phyloP scores from a whole-genome alignment of 2,113 vertebrate genomes.

The Heterocephalus glaber region DNA sequence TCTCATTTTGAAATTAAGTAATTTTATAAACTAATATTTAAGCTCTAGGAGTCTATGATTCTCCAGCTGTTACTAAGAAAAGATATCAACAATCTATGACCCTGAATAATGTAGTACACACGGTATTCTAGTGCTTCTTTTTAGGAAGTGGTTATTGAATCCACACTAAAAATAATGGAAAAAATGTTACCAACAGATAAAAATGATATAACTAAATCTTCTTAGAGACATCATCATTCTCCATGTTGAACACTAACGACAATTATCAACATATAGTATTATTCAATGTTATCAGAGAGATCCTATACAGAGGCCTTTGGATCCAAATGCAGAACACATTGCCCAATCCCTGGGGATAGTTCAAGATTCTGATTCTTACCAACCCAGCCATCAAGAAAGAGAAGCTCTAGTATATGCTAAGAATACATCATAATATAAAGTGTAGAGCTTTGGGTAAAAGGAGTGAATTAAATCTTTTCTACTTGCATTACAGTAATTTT shows the following conservation, averaged over 20 bases:
- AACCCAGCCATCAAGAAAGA: background rate
- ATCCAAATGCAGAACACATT: background rate
- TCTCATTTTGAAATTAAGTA: background rate
- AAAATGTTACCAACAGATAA: conserved; percentile 40
- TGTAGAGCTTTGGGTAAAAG: background rate
- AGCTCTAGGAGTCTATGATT: background rate
- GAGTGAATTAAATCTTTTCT: background rate
- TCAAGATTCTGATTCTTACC: background rate
- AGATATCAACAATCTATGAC: background rate
- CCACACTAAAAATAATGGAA: conserved; percentile 40
- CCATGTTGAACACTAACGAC: conserved; percentile 31
- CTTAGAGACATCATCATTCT: background rate
- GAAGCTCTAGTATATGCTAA: background rate
- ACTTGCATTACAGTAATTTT: background rate
- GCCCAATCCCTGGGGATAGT: background rate
- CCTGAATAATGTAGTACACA: background rate
- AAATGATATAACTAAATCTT: background rate
- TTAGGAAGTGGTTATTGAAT: conserved; percentile 28
- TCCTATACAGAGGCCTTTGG: background rate
- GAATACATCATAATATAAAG: background rate
- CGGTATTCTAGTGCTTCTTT: background rate
- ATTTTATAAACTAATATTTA: conserved; percentile 40
- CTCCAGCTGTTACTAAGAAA: conserved; percentile 4
- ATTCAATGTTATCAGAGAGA: background rate
- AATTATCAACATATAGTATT: background rate